Evolutionary conservation across 2,113 vertebrate species (phyloP).

Genomic region (Dicerorhinus sumatrensis): DNA sequence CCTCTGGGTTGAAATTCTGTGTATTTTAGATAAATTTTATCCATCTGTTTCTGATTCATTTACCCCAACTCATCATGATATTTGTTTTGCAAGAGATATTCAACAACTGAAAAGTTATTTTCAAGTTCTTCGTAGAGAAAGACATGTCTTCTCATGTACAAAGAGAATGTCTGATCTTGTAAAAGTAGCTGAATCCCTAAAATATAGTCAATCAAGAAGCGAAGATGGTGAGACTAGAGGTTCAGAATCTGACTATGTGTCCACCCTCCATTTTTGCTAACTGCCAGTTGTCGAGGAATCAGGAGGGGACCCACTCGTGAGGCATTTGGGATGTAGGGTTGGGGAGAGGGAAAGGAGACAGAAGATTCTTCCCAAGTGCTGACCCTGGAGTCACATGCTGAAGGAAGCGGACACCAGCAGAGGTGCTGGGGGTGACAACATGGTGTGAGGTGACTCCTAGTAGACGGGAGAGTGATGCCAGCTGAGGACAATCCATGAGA

Average conservation of each 20-base stretch:
- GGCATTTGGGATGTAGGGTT: background rate
- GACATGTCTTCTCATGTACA: background rate
- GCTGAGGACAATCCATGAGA: background rate
- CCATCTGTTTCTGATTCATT: slow-evolving; percentile 83
- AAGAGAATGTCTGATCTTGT: background rate
- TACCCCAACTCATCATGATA: slow-evolving; percentile 75
- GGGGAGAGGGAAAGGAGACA: background rate
- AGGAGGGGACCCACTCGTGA: background rate
- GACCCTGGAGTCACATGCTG: fast-evolving
- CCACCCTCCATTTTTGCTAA: background rate
- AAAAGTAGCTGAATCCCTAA: background rate
- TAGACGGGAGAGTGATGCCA: background rate
- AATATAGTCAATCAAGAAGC: background rate
- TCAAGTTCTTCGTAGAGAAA: slow-evolving; percentile 54
- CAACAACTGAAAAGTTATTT: slow-evolving; percentile 49
- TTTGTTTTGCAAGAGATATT: slow-evolving; percentile 71
- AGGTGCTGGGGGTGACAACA: no score
- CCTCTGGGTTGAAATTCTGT: slow-evolving; percentile 68
- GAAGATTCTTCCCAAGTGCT: background rate
- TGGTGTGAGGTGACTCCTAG: background rate
- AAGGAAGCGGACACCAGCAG: background rate
- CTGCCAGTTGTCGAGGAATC: background rate
- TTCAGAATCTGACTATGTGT: background rate
- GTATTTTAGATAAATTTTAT: slow-evolving; percentile 69
- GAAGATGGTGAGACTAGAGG: background rate